A percentile compares a stretch with the other conserved stretches of the same genome.
phyloP scores from a whole-genome alignment of 2,797 vertebrate species.

The Sebastes glaucus region DNA sequence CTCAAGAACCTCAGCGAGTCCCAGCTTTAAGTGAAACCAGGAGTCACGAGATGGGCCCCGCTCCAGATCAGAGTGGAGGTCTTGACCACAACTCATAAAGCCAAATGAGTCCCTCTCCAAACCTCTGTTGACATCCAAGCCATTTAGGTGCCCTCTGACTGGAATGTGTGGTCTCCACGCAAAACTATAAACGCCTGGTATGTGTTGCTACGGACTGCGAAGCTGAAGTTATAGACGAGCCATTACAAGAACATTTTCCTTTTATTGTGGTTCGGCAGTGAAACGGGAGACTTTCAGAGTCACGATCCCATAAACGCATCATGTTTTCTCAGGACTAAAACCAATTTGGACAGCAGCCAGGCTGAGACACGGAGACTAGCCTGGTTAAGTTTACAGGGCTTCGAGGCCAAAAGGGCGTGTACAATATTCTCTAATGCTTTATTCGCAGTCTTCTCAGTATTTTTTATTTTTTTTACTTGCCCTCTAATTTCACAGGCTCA shows the following conservation, averaged over 20 bases:
- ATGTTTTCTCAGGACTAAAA: conserved; percentile 40
- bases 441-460: neutral
- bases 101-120: conserved; percentile 40
- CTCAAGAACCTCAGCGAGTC: conserved; percentile 1
- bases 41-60: conserved; percentile 33
- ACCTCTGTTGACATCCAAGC: conserved; percentile 55
- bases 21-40: conserved; percentile 55
- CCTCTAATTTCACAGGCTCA: conserved; percentile 11
- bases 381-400: conserved; percentile 24
- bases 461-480: neutral
- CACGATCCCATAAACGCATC: conserved; percentile 24
- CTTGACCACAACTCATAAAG: conserved; percentile 66
- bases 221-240: conserved; percentile 25
- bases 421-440: conserved; percentile 11
- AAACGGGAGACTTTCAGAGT: conserved; percentile 40
- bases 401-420: conserved; percentile 33
- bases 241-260: conserved; percentile 33
- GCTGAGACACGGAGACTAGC: conserved; percentile 4
- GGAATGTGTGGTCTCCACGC: conserved; percentile 68
- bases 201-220: conserved; percentile 46
- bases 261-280: conserved; percentile 63
- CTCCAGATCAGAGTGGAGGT: conserved; percentile 54
- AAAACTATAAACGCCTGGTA: conserved; percentile 62
- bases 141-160: conserved; percentile 62
- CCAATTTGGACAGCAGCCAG: conserved; percentile 4